Conservation (phyloP, 2,113 vertebrate species). For the Corydoras sp. region DNA sequence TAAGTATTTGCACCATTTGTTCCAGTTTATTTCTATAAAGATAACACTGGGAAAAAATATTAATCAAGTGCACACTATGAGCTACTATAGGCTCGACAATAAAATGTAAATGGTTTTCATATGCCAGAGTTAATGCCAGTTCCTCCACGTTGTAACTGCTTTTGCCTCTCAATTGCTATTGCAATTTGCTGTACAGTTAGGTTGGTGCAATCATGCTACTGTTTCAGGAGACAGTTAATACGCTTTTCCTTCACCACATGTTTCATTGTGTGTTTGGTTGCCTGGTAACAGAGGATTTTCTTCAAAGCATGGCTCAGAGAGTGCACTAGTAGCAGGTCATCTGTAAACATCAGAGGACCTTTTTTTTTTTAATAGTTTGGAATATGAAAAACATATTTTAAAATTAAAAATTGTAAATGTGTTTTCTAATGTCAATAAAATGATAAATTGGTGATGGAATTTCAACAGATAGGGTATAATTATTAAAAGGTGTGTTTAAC, state of each 20-base stretch:
- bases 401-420: no score
- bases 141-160: neutral
- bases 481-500: no score
- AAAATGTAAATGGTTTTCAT: neutral
- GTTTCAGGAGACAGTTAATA: conserved; percentile 25
- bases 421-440: no score
- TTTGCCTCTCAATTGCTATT: conserved; percentile 1
- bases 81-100: neutral
- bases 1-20: neutral
- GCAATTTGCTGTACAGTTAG: conserved; percentile 20
- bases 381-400: neutral
- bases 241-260: conserved; percentile 18
- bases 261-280: conserved; percentile 37
- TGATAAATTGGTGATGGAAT: no score
- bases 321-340: conserved; percentile 17
- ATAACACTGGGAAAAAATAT: neutral
- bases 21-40: neutral
- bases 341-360: conserved; percentile 12
- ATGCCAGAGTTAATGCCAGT: neutral
- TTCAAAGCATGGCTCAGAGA: conserved; percentile 23
- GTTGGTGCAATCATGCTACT: conserved; percentile 20
- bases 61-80: neutral
- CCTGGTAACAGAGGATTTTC: conserved; percentile 42
- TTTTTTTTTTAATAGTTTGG: neutral
- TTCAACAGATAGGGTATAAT: no score